Base-by-base conservation (phyloP, 2,888 invertebrate species). In the Drosophila meridionalis region DNA sequence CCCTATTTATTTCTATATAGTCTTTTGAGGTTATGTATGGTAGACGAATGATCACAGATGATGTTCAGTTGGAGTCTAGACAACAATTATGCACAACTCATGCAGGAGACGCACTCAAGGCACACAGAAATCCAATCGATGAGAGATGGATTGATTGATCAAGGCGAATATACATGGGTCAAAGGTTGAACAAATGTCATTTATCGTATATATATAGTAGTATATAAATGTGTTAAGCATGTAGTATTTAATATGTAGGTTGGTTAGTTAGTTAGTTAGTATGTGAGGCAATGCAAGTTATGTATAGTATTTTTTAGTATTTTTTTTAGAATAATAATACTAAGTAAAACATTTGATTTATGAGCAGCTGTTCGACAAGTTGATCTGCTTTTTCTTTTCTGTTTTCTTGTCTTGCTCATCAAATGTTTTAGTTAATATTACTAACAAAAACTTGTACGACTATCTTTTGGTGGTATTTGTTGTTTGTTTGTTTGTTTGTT, bases 321-420 rank as follows among this genome's bases (percentile, higher is more conserved):
- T 56, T 42, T 52, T 20, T 20, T 38, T 9, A n/a, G 43, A 56
- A 9, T 66, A 56, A 78, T 82, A 80, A 80, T 75, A 81, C 83
- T 77, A 87, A 83, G 68, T 77, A 82, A 85, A 84, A 83, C 80
- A 73, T 69, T 73, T 84, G 79, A 84, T 72, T 74, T 28, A 57
- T 59, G 56, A 34, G 30, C 32, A 36, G 30, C 36, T 57, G 20
- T 43, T 45, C 45, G 60, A 47, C 60, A 57, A 60, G 28, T 45
- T 67, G 28, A 40, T 38, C n/a, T 7, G 3, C 3, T 36, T 47
- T 38, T 12, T 36, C 28, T 30, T 5, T 3, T 14, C 14, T 34
- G 4, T 36, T 26, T n/a, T 26, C n/a, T 26, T 12, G 0, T 40
- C 9, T 75, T 74, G 30, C 34, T 55, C 58, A 48, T 66, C 75